Evolutionary conservation across 1,140 invertebrate species (phyloP).

Genomic region (Drosophila orena): DNA sequence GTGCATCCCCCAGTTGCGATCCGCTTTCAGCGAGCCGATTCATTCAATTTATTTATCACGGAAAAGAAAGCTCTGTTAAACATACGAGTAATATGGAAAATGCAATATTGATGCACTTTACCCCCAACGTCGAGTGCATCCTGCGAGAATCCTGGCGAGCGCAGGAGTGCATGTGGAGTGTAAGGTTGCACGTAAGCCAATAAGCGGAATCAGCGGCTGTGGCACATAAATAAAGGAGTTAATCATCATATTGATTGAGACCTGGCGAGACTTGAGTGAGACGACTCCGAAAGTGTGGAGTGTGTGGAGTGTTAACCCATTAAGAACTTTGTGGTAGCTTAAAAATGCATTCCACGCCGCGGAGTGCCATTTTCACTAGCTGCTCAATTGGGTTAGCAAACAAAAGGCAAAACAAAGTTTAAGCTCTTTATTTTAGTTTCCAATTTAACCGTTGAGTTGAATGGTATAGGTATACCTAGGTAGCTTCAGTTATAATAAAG

Average conservation of each 20-base stretch:
- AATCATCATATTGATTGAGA: slow-evolving; percentile 79
- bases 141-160: neutral
- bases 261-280: slow-evolving; percentile 35
- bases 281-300: neutral
- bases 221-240: slow-evolving; percentile 81
- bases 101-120: slow-evolving; percentile 59
- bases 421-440: neutral
- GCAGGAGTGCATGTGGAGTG: slow-evolving; percentile 2
- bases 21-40: slow-evolving; percentile 66
- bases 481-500: too few relatives aligned
- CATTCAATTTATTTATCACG: slow-evolving; percentile 77
- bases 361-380: neutral
- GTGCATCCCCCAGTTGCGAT: slow-evolving; percentile 46
- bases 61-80: slow-evolving; percentile 28
- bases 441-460: too few relatives aligned
- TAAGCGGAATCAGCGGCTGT: slow-evolving; percentile 69
- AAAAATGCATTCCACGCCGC: slow-evolving; percentile 13
- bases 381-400: slow-evolving; percentile 7
- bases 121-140: slow-evolving; percentile 3
- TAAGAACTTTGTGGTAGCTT: slow-evolving; percentile 17
- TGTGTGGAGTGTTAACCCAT: slow-evolving; percentile 37
- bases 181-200: slow-evolving; percentile 65
- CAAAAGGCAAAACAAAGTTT: slow-evolving; percentile 12
- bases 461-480: too few relatives aligned
- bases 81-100: slow-evolving; percentile 55